Evolutionary conservation across 2,888 invertebrate species (phyloP), one percentile per base, ranked within the genome.

Genomic region (Chrysopilus asiliformis): DNA sequence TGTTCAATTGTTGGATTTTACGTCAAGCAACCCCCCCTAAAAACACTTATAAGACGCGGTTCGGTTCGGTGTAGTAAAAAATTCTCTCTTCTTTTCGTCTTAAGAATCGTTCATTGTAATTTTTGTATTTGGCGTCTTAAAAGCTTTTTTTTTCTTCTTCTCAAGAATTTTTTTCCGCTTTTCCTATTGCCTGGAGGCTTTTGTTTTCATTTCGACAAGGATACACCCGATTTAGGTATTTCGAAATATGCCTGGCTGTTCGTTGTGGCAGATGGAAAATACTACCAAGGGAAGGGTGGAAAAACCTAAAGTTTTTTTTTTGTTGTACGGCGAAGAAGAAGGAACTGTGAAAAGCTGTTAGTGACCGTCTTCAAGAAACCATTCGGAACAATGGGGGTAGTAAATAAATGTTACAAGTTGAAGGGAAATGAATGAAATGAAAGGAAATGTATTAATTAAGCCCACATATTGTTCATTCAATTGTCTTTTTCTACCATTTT

Each of bases 341-440:
- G 39, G n/a, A n/a, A n/a, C n/a, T n/a, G 28, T 36, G 36, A 27
- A 39, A 42, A 42, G 36, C 38, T 42, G 42, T 42, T 42, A 39
- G 42, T 37, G 18, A 15, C 30, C 36, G 27, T 39, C 36, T 39
- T 29, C n/a, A 42, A 34, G 36, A 39, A 39, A 30, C 36, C 28
- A 34, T 34, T 36, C 24, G 27, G 17, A 36, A 42, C 39, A 42
- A 42, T 36, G 35, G 39, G 17, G 28, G 14, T 28, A 16, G 17
- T 28, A 28, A 32, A 32, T 27, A 36, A 39, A 29, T 26, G 26
- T 5, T 30, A 15, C 26, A 41, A 32, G 30, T 24, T 22, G 15
- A 26, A 18, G 33, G 39, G 42, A 39, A 42, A 39, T 39, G 38
- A 34, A 29, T 25, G 18, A 42, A 32, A 37, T 37, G 20, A 32